Evolutionary conservation across 2,797 vertebrate species (phyloP).

Genomic region (Babyrousa celebensis): DNA sequence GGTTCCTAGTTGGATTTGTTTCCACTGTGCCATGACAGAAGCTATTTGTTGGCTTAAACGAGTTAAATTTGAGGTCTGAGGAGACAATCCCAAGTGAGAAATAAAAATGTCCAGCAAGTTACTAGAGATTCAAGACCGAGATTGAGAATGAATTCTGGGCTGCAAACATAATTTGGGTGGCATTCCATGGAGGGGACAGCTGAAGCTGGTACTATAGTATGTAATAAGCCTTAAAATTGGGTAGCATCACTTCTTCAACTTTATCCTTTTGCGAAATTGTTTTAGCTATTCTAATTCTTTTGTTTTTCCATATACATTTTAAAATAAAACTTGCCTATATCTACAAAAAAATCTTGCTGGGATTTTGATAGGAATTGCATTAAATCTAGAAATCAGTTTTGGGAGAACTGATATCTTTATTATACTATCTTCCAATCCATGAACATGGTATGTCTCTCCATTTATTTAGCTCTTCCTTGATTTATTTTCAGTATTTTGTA

Average conservation of each 20-base stretch:
- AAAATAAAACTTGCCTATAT: background rate
- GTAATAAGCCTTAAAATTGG: background rate
- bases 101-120: background rate
- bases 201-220: background rate
- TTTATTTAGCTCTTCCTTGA: background rate
- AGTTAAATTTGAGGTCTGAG: background rate
- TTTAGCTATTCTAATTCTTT: slow-evolving; percentile 10
- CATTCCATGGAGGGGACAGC: too few species aligned
- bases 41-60: background rate
- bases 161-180: background rate
- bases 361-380: background rate
- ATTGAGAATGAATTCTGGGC: background rate
- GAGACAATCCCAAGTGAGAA: background rate
- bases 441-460: slow-evolving; percentile 17
- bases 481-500: slow-evolving; percentile 19
- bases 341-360: background rate
- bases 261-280: slow-evolving; percentile 42
- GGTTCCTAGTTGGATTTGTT: too few species aligned
- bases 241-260: background rate
- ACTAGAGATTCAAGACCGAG: background rate
- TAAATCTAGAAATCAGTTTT: background rate
- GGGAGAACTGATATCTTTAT: slow-evolving; percentile 1
- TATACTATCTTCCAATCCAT: background rate
- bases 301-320: background rate
- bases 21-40: too few species aligned